Conservation (phyloP, 2,888 invertebrate genomes). For the Chirona hameri region DNA sequence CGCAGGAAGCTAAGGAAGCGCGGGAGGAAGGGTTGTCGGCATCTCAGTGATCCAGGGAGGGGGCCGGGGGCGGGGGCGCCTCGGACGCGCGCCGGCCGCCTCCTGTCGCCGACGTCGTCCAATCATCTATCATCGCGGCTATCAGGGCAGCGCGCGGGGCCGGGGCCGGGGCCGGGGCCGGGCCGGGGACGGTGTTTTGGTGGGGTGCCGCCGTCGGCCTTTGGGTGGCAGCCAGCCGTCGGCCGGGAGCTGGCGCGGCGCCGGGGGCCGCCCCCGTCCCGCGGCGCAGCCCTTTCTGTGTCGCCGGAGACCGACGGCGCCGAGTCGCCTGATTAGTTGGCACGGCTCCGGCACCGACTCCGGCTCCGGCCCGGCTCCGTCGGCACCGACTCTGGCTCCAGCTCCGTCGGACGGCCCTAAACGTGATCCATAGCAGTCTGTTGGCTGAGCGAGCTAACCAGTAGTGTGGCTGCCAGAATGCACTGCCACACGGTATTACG, state of each 20-base stretch:
- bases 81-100: background rate
- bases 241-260: background rate
- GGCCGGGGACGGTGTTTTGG: background rate
- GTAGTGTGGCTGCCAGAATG: no score
- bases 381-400: background rate
- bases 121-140: background rate
- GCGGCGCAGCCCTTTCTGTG: constrained; percentile 3
- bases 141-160: background rate
- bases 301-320: background rate
- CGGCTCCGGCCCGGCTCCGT: background rate
- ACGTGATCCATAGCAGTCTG: no score
- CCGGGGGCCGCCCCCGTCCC: background rate
- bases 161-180: background rate
- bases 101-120: background rate
- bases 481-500: no score
- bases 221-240: background rate
- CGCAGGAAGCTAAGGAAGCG: no score
- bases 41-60: background rate
- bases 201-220: background rate
- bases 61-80: background rate
- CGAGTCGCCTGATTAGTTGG: constrained; percentile 12
- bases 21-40: no score
- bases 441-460: no score
- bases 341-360: background rate
- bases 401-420: no score